phyloP scores from a whole-genome alignment of 2,797 vertebrate species.

The Peromyscus eremicus region DNA sequence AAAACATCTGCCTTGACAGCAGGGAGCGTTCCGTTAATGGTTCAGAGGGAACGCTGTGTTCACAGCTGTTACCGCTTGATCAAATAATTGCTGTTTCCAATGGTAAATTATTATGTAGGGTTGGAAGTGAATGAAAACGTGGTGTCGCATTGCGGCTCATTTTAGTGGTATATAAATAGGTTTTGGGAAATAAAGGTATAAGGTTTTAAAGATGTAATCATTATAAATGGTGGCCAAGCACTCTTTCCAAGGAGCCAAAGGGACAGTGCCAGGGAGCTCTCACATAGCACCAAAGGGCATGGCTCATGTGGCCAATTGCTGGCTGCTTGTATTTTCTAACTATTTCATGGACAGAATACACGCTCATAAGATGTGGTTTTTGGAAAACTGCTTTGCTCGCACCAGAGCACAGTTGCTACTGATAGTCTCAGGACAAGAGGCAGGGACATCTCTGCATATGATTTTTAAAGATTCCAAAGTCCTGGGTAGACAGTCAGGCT shows the following conservation, averaged over 20 bases:
- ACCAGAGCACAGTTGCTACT: background rate
- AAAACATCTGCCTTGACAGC: constrained; percentile 77
- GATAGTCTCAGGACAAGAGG: background rate
- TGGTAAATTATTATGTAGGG: constrained; percentile 76
- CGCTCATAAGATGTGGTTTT: background rate
- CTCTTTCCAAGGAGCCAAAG: constrained; percentile 40
- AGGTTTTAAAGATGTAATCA: constrained; percentile 56
- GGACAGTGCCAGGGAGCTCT: background rate
- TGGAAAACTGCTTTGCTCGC: constrained; percentile 27
- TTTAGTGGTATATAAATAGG: constrained; percentile 72
- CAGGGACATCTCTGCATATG: background rate
- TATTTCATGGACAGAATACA: background rate
- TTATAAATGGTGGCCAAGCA: constrained; percentile 36
- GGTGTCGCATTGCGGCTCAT: constrained; percentile 58
- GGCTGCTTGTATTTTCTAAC: background rate
- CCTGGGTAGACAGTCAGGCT: background rate
- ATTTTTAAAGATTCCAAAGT: background rate
- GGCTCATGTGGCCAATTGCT: background rate
- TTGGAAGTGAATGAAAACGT: constrained; percentile 64
- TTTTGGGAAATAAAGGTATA: constrained; percentile 61
- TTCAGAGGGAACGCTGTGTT: constrained; percentile 69
- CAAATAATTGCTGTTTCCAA: constrained; percentile 81
- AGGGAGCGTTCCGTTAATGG: constrained; percentile 68
- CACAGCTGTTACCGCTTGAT: constrained; percentile 81
- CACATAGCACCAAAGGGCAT: background rate